Base-by-base conservation (phyloP, 2,888 invertebrate species). In the Chrysolina oricalcia region DNA sequence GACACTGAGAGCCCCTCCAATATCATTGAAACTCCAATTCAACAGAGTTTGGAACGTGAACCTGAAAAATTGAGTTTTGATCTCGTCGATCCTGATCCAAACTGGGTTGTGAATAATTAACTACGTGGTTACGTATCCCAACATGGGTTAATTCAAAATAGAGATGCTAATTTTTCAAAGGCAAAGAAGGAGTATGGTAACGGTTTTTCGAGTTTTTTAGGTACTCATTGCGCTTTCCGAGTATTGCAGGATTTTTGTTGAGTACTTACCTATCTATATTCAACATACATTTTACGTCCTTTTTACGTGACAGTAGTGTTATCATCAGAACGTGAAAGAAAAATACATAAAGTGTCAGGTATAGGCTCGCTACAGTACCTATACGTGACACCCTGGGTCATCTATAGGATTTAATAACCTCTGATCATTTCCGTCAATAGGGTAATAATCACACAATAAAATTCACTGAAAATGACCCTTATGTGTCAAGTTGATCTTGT, bases 201-300 rank as follows among this genome's bases (percentile, higher is more conserved):
- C n/a, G n/a, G n/a, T n/a, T n/a, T n/a, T n/a, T n/a, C n/a, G n/a
- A n/a, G n/a, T n/a, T n/a, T n/a, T n/a, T n/a, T n/a, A n/a, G n/a
- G n/a, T n/a, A n/a, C n/a, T n/a, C 41, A 64, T 64, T 64, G 64
- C 35, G n/a, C 40, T 64, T 41, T 64, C 64, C 35, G 41, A 13
- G 35, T 64, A 64, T 64, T 64, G n/a, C 63, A 63, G 21, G 15
- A 63, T 63, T 63, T 63, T 63, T 63, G 63, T 63, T 63, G 63
- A 35, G 21, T 63, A 63, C 21, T 63, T 35, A 62, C 21, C 63
- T 63, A 35, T 35, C 27, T 59, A 59, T 59, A 15, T 59, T 59
- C 27, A 59, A 59, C 27, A 59, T 59, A 35, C 23, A n/a, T 21
- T 56, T 19, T 56, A 19, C 19, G 23, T 56, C 21, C 59, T 23